These are phyloP conservation scores for Myocastor coypus DNA, from an alignment of 2,113 vertebrate genomes.

Conservation along the genomic window DNA sequence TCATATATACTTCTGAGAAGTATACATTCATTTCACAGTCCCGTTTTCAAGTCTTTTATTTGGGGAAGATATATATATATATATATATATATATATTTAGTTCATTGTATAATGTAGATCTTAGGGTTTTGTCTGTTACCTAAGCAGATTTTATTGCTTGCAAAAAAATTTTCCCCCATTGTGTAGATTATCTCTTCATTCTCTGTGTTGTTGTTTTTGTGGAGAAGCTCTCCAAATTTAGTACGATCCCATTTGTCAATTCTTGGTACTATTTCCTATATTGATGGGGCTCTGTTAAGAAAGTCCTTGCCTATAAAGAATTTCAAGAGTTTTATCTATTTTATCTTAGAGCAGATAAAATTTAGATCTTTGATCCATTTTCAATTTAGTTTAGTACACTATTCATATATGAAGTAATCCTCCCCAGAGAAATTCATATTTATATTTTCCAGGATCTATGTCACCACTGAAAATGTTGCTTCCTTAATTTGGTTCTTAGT, in stretches of 20 bases:
- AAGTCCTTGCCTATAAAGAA: neutral
- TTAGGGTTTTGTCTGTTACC: neutral
- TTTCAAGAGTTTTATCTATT: neutral
- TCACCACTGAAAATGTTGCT: neutral
- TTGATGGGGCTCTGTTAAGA: neutral
- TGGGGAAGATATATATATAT: neutral
- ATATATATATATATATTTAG: no score
- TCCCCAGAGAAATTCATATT: neutral
- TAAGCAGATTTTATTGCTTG: neutral
- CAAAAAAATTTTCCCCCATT: neutral
- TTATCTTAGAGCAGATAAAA: neutral
- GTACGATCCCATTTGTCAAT: neutral
- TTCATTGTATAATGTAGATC: neutral
- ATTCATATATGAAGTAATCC: neutral
- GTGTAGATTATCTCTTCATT: neutral
- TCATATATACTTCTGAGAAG: neutral
- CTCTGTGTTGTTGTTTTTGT: neutral
- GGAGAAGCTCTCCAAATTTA: neutral
- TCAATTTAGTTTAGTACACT: neutral
- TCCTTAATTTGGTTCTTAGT: neutral
- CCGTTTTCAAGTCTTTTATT: neutral
- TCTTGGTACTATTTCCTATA: neutral
- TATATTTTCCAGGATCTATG: neutral
- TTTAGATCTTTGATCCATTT: neutral
- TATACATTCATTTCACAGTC: neutral